Evolutionary conservation across 2,888 invertebrate genomes (phyloP).

Genomic region (Tetanocera ferruginea): DNA sequence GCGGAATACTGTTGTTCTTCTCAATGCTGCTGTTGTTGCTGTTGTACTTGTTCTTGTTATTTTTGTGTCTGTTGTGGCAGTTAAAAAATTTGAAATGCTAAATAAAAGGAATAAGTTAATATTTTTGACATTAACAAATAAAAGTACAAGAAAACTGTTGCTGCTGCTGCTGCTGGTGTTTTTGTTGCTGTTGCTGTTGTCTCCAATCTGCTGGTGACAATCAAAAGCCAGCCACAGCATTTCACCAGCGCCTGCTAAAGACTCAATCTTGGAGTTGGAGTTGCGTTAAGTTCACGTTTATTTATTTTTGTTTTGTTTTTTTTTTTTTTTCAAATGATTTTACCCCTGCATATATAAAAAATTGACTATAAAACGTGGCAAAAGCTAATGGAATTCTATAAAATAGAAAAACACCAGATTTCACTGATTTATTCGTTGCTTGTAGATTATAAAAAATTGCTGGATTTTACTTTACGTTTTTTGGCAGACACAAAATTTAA

Average conservation of each 20-base stretch:
- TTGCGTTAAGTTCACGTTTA: neutral
- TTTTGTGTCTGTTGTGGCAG: conserved; percentile 13
- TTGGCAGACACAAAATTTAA: neutral
- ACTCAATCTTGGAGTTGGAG: neutral
- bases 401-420: conserved; percentile 29
- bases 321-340: neutral
- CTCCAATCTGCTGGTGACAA: neutral
- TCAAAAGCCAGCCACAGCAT: conserved; percentile 13
- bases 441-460: neutral
- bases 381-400: conserved; percentile 46
- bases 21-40: neutral
- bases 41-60: conserved; percentile 12
- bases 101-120: conserved; percentile 52
- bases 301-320: neutral
- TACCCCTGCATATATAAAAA: neutral
- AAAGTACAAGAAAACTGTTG: conserved; percentile 47
- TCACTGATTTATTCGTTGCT: conserved; percentile 26
- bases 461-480: neutral
- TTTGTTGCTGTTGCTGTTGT: conserved; percentile 5
- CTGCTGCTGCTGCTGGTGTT: neutral
- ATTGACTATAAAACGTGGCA: conserved; percentile 1
- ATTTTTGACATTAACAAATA: conserved; percentile 53
- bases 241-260: neutral
- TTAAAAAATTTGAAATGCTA: conserved; percentile 31
- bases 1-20: conserved; percentile 1